phyloP scores from a whole-genome alignment of 2,113 vertebrate species.

The Seriola rivoliana region DNA sequence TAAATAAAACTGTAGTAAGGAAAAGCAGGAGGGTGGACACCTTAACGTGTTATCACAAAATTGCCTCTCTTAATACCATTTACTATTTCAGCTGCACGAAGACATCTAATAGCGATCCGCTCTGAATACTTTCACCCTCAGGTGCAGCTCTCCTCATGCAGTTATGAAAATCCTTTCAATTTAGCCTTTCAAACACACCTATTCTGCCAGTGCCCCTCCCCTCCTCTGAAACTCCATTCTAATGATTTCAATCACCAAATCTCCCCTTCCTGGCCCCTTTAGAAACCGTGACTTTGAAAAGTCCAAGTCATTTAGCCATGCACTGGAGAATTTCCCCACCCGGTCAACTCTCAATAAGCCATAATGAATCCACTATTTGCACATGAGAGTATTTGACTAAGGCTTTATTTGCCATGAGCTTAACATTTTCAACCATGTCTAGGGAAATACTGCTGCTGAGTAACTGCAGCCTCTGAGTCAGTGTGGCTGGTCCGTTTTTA shows the following conservation, averaged over 20 bases:
- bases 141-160: constrained; percentile 29
- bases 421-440: constrained; percentile 66
- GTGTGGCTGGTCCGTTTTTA: constrained; percentile 25
- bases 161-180: constrained; percentile 66
- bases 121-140: constrained; percentile 41
- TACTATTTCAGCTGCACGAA: constrained; percentile 34
- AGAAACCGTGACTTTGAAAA: constrained; percentile 71
- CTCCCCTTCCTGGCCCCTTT: constrained; percentile 31
- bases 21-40: constrained; percentile 45
- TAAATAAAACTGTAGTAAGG: constrained; percentile 43
- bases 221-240: constrained; percentile 43
- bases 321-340: constrained; percentile 47
- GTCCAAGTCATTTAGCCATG: constrained; percentile 64
- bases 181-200: constrained; percentile 62
- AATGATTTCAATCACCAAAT: constrained; percentile 65
- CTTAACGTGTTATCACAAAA: constrained; percentile 57
- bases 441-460: constrained; percentile 43
- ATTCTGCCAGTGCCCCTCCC: constrained; percentile 3
- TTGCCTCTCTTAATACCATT: constrained; percentile 39
- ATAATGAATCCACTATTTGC: constrained; percentile 74
- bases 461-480: constrained; percentile 20
- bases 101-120: constrained; percentile 38
- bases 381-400: constrained; percentile 59
- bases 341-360: constrained; percentile 58
- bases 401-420: constrained; percentile 61